These are phyloP conservation scores for Bombus affinis DNA, from an alignment of 1,140 invertebrate species.

Conservation along the genomic window DNA sequence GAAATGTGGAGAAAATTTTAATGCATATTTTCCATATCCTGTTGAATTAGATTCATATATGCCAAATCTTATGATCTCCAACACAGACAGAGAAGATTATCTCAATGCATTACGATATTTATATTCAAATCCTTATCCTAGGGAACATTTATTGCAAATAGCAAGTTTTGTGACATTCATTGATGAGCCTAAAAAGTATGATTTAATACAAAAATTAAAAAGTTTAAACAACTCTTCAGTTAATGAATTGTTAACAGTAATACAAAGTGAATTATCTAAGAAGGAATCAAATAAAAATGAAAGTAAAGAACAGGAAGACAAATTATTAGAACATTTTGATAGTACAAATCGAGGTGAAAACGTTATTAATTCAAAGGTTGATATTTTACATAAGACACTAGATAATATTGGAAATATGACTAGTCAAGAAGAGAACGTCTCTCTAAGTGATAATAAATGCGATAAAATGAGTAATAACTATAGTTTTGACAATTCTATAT, in stretches of 20 bases:
- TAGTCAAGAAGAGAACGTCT: not conserved
- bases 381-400: not conserved
- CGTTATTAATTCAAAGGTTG: not conserved
- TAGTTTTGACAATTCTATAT: not conserved
- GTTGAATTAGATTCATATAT: conserved; percentile 53
- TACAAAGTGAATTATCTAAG: conserved; percentile 38
- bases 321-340: not conserved
- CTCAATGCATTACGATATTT: conserved; percentile 68
- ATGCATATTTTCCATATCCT: conserved; percentile 74
- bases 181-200: conserved; percentile 22
- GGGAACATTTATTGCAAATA: conserved; percentile 51
- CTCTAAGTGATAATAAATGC: not conserved
- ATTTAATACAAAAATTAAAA: conserved; percentile 49
- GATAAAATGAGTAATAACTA: not conserved
- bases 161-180: conserved; percentile 46
- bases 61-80: conserved; percentile 72
- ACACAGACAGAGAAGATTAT: conserved; percentile 69
- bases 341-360: not conserved
- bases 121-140: conserved; percentile 42
- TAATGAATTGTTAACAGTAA: conserved; percentile 41
- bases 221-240: not conserved
- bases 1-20: conserved; percentile 51
- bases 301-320: conserved; percentile 4
- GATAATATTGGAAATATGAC: not conserved
- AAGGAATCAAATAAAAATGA: conserved; percentile 45